phyloP scores from a whole-genome alignment of 2,113 vertebrate genomes.

The Numida meleagris region DNA sequence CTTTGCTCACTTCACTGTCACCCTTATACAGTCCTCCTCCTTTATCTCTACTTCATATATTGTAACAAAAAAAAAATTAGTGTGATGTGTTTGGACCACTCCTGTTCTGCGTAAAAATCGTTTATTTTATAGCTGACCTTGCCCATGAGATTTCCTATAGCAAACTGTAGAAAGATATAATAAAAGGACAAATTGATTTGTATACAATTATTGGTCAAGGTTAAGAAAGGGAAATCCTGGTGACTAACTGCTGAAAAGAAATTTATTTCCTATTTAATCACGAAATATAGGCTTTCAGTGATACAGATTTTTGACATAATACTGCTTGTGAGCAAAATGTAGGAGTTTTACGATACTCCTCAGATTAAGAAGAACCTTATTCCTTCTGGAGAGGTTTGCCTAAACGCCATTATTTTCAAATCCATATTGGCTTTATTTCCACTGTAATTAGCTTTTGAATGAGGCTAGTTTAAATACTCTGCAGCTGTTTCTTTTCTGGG shows the following conservation, averaged over 20 bases:
- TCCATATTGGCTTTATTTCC: constrained; percentile 48
- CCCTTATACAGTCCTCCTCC: background rate
- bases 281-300: background rate
- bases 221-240: constrained; percentile 3
- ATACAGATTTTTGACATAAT: background rate
- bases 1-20: background rate
- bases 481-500: constrained; percentile 55
- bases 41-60: background rate
- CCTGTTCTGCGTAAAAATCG: background rate
- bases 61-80: background rate
- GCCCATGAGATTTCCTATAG: background rate
- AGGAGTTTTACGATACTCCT: background rate
- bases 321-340: constrained; percentile 6
- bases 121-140: constrained; percentile 8
- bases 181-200: constrained; percentile 9
- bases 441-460: constrained; percentile 56
- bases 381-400: constrained; percentile 1
- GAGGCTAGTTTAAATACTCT: constrained; percentile 49
- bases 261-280: constrained; percentile 42
- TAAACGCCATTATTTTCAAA: constrained; percentile 50
- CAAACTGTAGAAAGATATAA: background rate
- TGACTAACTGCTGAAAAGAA: constrained; percentile 15
- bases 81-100: background rate
- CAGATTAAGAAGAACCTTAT: background rate
- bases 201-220: background rate